Evolutionary conservation across 2,888 invertebrate genomes (phyloP).

Genomic region (Tenthredo distinguenda): DNA sequence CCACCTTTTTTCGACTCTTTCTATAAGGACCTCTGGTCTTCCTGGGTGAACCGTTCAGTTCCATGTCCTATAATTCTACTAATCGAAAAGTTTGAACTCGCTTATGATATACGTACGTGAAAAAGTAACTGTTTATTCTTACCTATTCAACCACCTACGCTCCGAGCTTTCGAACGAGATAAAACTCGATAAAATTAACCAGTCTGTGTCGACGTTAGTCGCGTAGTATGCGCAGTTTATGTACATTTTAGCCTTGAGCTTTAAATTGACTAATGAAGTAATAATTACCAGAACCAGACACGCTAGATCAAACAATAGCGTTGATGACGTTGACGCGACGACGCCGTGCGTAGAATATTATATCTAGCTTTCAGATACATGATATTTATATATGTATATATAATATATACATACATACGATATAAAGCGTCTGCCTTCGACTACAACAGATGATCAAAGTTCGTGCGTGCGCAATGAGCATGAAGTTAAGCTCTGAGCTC

Average conservation of each 20-base stretch:
- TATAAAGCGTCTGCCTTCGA: not conserved
- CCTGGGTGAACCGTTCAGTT: not conserved
- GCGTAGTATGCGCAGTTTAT: not conserved
- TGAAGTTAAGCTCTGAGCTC: not conserved
- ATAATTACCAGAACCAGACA: slow-evolving; percentile 49
- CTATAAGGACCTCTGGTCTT: not conserved
- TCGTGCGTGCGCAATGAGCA: slow-evolving; percentile 1
- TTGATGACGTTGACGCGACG: slow-evolving; percentile 30
- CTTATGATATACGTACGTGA: too few species aligned
- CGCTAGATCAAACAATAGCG: slow-evolving; percentile 41
- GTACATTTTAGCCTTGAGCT: slow-evolving; percentile 32
- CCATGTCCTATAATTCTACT: not conserved
- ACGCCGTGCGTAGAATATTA: slow-evolving; percentile 4
- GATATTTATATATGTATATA: not conserved
- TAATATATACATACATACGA: too few species aligned
- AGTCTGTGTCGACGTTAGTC: not conserved
- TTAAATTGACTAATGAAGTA: slow-evolving; percentile 51
- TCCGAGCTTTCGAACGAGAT: not conserved
- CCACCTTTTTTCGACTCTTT: not conserved
- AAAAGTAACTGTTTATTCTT: not conserved
- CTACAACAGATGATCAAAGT: not conserved
- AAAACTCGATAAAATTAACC: slow-evolving; percentile 6
- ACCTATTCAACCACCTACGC: not conserved
- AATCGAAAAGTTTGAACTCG: not conserved
- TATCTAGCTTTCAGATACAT: not conserved